These are phyloP conservation scores for Serripes groenlandicus DNA, from an alignment of 2,888 invertebrate genomes.

Conservation along the genomic window DNA sequence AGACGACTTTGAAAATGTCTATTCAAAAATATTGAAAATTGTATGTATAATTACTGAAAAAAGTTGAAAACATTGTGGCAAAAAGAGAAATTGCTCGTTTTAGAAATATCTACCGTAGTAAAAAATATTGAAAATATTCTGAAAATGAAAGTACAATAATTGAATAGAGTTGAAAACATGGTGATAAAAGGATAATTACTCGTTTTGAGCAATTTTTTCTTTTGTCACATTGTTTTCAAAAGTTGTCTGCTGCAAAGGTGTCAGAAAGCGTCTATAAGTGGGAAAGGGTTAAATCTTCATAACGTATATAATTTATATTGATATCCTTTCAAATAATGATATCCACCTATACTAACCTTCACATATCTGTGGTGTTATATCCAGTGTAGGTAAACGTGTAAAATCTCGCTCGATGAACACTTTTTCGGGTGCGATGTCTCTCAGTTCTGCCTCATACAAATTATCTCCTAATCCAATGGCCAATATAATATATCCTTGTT, in stretches of 20 bases:
- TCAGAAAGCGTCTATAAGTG: no score
- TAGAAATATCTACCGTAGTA: no score
- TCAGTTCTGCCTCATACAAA: neutral
- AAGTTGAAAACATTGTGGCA: no score
- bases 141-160: no score
- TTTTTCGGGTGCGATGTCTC: constrained; percentile 8
- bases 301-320: neutral
- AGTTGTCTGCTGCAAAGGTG: neutral
- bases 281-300: no score
- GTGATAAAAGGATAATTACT: neutral
- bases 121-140: no score
- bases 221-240: neutral
- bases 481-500: constrained; percentile 20
- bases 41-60: no score
- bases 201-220: neutral
- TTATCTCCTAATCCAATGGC: constrained; percentile 24
- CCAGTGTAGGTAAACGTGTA: neutral
- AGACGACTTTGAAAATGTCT: no score
- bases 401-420: neutral
- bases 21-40: no score
- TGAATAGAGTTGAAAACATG: neutral
- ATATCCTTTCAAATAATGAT: no score
- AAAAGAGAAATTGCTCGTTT: no score
- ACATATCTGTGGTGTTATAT: constrained; percentile 33
- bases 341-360: constrained; percentile 7